phyloP scores from a whole-genome alignment of 2,888 invertebrate species.

The Megalurothrips usitatus region DNA sequence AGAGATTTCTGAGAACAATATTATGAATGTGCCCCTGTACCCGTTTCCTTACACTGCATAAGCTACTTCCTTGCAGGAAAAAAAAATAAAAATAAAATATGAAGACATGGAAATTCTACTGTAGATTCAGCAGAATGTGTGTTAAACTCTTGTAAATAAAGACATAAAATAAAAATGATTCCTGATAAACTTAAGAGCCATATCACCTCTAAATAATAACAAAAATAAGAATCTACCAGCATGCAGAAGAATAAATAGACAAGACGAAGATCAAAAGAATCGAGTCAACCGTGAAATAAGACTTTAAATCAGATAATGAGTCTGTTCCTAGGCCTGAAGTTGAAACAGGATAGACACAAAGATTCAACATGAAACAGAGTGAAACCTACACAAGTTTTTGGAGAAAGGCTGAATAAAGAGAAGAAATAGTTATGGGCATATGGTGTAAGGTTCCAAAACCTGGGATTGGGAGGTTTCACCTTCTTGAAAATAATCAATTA shows the following conservation, averaged over 20 bases:
- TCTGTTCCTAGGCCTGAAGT: too few relatives aligned
- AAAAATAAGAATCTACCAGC: conserved; percentile 15
- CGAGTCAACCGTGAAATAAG: background rate
- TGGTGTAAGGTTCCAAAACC: too few relatives aligned
- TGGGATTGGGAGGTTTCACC: too few relatives aligned
- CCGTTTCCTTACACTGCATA: background rate
- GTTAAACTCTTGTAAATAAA: background rate
- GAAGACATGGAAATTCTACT: background rate
- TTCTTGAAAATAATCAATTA: too few relatives aligned
- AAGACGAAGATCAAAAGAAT: conserved; percentile 31
- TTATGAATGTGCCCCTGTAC: background rate
- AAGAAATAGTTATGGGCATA: too few relatives aligned
- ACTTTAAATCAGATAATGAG: too few relatives aligned
- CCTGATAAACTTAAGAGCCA: background rate
- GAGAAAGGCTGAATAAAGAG: too few relatives aligned
- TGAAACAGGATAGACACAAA: too few relatives aligned
- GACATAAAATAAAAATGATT: background rate
- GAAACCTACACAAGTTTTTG: too few relatives aligned
- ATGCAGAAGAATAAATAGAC: conserved; percentile 27
- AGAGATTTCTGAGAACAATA: background rate
- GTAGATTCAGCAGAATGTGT: background rate
- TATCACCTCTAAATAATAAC: background rate
- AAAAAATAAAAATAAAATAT: background rate
- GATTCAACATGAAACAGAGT: too few relatives aligned
- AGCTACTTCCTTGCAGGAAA: background rate